These are phyloP conservation scores for Cheilosia impressa DNA, from an alignment of 2,888 invertebrate genomes.

Conservation along the genomic window DNA sequence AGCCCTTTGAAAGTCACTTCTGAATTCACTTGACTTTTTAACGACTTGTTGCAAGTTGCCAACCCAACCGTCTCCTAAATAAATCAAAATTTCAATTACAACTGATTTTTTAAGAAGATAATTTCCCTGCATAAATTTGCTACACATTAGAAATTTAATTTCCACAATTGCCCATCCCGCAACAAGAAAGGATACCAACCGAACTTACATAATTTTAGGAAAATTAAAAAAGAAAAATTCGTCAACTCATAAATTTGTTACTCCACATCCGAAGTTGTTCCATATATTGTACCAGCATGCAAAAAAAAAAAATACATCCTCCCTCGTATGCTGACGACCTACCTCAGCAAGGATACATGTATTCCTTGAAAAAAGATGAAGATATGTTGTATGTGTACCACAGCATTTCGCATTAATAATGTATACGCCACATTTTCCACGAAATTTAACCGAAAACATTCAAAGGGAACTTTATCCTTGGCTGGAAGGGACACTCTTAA, in stretches of 20 bases:
- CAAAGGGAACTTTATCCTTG: neutral
- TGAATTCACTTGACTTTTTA: neutral
- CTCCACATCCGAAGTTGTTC: neutral
- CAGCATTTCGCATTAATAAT: constrained; percentile 49
- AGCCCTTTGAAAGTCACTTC: neutral
- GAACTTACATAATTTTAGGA: neutral
- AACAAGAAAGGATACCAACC: neutral
- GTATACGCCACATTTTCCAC: constrained; percentile 38
- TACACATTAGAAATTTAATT: constrained; percentile 11
- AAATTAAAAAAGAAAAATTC: neutral
- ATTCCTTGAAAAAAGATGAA: neutral
- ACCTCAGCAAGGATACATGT: neutral
- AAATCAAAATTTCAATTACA: neutral
- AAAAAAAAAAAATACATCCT: neutral
- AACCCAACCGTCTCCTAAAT: neutral
- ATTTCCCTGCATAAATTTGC: neutral
- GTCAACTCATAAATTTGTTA: constrained; percentile 15
- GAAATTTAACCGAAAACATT: constrained; percentile 39
- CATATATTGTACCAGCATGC: neutral
- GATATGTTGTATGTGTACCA: constrained; percentile 9
- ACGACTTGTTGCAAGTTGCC: neutral
- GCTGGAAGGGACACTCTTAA: neutral
- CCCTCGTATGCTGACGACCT: too few species aligned
- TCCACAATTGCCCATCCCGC: neutral
- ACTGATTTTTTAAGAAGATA: neutral